Evolutionary conservation across 1,140 invertebrate genomes (phyloP), one percentile per base, ranked within the genome.

Genomic region (Papilio glaucus): DNA sequence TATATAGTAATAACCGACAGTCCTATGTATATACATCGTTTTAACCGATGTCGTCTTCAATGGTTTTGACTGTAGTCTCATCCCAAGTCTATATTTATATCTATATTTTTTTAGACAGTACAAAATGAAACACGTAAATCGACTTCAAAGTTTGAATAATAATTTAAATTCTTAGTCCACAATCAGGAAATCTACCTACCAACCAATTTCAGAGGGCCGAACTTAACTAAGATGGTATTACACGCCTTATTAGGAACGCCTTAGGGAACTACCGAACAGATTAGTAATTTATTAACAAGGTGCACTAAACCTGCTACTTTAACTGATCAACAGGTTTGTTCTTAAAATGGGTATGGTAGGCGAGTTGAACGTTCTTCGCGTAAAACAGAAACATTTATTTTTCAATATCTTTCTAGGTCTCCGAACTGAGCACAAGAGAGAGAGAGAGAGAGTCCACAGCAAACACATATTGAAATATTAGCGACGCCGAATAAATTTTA

Each of bases 251-350:
- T 65, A 39, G 62, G 62, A 41, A 38, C 62, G 29, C 62, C 37
- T 57, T 57, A 57, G 37, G 62, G 62, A 65, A 65, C 62, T 38
- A 65, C 62, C 21, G 62, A 38, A 65, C 62, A 41, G 62, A 65
- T 65, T 65, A 65, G 62, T 65, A 39, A 65, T 65, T 65, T 65
- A 65, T 65, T 65, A 65, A 65, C 62, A 42, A 65, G 38, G 38
- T 65, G 37, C 62, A 65, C 62, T 13, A 65, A 65, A 65, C 62
- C 62, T 65, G 62, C 62, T 65, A 65, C 62, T 65, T 65, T 65
- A 65, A 65, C 62, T 41, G 62, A 39, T 65, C 62, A 65, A 26
- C 62, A 65, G 62, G 62, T 65, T 41, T 42, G 15, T 41, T 38
- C 62, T 65, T 26, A 41, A 39, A 65, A 65, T 39, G 38, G 62